phyloP scores from a whole-genome alignment of 2,888 invertebrate genomes.

The Diplazon laetatorius region DNA sequence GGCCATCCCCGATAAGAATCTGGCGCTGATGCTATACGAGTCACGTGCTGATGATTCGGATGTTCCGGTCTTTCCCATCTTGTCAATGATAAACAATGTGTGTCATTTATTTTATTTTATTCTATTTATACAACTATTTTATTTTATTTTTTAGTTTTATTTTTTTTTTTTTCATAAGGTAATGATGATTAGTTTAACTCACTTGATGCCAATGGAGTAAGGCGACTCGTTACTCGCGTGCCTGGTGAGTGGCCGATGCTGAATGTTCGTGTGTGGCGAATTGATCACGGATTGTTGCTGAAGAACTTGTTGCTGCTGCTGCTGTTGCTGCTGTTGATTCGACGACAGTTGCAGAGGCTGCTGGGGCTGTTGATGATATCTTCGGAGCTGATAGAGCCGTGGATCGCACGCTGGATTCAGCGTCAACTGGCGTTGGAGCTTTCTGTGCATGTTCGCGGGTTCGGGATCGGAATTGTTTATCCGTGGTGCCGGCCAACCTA shows the following conservation, averaged over 20 bases:
- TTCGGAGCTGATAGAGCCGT: conserved; percentile 84
- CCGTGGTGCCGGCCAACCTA: conserved; percentile 77
- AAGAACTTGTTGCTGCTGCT: conserved; percentile 66
- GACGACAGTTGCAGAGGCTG: conserved; percentile 65
- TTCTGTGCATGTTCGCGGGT: conserved; percentile 88
- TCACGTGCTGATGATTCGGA: conserved; percentile 85
- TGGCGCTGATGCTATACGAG: conserved; percentile 90
- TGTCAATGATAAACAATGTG: conserved; percentile 23
- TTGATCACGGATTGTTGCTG: conserved; percentile 70
- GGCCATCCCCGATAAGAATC: conserved; percentile 85
- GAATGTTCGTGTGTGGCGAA: conserved; percentile 71
- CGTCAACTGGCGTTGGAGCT: conserved; percentile 91
- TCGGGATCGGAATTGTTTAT: conserved; percentile 75
- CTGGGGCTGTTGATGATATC: conserved; percentile 78
- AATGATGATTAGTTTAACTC: conserved; percentile 37
- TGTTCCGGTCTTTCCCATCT: conserved; percentile 76
- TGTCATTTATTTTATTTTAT: not conserved
- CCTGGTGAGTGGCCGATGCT: conserved; percentile 77
- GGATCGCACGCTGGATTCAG: conserved; percentile 93
- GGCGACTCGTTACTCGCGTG: conserved; percentile 77
- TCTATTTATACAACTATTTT: no score
- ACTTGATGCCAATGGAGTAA: conserved; percentile 75
- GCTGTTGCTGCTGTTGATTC: conserved; percentile 65
- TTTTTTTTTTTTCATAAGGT: no score
- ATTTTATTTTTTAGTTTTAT: not conserved